Conservation (phyloP, 1,140 invertebrate genomes). For the Ephestia elutella region DNA sequence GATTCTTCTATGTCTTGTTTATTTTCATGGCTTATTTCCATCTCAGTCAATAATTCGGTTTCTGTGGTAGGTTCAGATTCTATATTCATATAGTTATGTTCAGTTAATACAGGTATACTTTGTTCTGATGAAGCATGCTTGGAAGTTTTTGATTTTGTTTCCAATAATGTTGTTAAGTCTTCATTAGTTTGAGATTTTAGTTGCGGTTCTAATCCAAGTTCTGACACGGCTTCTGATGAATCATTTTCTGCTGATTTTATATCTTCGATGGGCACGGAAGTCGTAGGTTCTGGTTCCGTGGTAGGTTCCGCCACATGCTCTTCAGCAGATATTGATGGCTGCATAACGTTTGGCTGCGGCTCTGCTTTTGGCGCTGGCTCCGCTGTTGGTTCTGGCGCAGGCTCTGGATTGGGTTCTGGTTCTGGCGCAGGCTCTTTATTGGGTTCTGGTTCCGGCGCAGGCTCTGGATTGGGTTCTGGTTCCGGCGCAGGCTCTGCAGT, state of each 20-base stretch:
- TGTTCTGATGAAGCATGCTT: background rate
- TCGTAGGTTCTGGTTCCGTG: constrained; percentile 24
- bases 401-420: constrained; percentile 18
- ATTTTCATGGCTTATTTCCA: constrained; percentile 8
- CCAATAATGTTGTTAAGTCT: constrained; percentile 7
- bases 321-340: background rate
- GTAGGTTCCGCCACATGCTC: constrained; percentile 25
- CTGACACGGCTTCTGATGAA: constrained; percentile 2
- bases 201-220: constrained; percentile 12
- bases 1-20: constrained; percentile 1
- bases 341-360: constrained; percentile 18
- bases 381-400: constrained; percentile 25
- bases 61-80: constrained; percentile 17
- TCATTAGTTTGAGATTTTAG: constrained; percentile 16
- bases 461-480: constrained; percentile 23
- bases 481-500: constrained; percentile 16
- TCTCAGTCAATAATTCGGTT: background rate
- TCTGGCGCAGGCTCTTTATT: constrained; percentile 33
- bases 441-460: constrained; percentile 30
- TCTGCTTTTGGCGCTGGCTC: constrained; percentile 34
- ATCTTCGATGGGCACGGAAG: constrained; percentile 11
- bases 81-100: background rate
- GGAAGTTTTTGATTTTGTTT: background rate
- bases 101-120: background rate
- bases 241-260: background rate